Conservation (phyloP, 2,797 vertebrate genomes). For the Scolopax rusticola region DNA sequence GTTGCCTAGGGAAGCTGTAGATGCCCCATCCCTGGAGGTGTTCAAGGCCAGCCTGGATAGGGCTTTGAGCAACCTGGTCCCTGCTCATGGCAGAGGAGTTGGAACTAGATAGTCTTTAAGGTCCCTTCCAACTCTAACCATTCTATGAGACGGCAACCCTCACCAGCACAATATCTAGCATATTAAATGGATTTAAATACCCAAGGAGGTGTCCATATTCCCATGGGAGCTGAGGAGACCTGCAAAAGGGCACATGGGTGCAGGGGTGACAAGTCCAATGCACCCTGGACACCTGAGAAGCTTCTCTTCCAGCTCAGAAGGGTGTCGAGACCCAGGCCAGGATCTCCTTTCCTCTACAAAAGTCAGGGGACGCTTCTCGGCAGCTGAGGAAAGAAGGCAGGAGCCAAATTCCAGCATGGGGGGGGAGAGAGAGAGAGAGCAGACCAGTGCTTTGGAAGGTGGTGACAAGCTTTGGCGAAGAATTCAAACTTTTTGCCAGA, state of each 20-base stretch:
- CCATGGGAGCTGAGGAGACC: rapidly evolving
- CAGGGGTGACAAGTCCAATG: background rate
- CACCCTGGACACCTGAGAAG: background rate
- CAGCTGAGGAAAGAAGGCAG: background rate
- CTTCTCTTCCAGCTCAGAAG: background rate
- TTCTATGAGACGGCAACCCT: background rate
- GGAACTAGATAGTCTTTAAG: background rate
- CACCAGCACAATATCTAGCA: rapidly evolving
- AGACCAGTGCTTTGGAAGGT: background rate
- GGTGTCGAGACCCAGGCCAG: background rate
- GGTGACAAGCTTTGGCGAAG: constrained; percentile 31
- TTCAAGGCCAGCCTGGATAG: background rate
- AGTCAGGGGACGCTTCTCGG: background rate
- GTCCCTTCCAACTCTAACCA: background rate
- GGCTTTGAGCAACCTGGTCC: background rate
- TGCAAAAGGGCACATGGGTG: background rate
- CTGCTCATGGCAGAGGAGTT: background rate
- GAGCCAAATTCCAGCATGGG: constrained; percentile 42
- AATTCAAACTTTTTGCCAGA: constrained; percentile 8
- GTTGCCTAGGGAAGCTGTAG: background rate
- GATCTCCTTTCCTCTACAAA: background rate
- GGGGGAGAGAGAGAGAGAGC: background rate
- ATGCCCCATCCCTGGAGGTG: background rate
- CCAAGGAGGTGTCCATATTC: background rate
- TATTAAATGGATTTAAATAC: background rate